phyloP scores from a whole-genome alignment of 2,113 vertebrate species.

The Rynchops niger region DNA sequence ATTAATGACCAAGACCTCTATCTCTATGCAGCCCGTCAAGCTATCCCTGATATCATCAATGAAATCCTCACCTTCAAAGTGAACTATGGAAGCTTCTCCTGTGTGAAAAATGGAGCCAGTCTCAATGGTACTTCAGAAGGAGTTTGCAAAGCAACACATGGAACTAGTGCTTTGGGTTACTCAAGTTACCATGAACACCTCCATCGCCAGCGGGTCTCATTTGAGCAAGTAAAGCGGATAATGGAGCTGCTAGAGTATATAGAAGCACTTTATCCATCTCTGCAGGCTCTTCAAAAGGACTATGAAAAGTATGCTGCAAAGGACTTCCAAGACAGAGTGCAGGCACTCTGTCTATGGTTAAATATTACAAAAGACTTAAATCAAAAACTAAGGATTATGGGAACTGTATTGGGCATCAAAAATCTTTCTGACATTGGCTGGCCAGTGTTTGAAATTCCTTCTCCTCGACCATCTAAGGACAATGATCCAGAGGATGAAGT shows the following conservation, averaged over 20 bases:
- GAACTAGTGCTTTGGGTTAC: constrained; percentile 72
- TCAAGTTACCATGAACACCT: constrained; percentile 87
- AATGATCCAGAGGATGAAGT: constrained; percentile 79
- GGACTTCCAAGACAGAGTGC: constrained; percentile 97
- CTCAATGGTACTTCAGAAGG: constrained; percentile 76
- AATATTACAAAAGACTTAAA: constrained; percentile 99
- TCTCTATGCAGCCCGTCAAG: constrained; percentile 95
- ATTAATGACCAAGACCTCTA: constrained; percentile 93
- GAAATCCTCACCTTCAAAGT: constrained; percentile 96
- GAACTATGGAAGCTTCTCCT: constrained; percentile 83
- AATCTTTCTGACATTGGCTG: constrained; percentile 94
- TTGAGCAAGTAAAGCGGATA: constrained; percentile 94
- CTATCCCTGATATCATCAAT: constrained; percentile 96
- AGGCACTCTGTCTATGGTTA: constrained; percentile 98
- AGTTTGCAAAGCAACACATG: constrained; percentile 63
- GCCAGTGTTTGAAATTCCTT: constrained; percentile 98
- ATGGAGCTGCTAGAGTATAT: constrained; percentile 96
- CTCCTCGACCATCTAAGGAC: constrained; percentile 86
- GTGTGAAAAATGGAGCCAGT: constrained; percentile 63
- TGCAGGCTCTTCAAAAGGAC: constrained; percentile 95
- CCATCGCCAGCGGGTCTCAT: constrained; percentile 89
- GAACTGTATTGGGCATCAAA: constrained; percentile 93
- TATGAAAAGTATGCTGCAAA: constrained; percentile 94
- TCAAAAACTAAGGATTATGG: constrained; percentile 97
- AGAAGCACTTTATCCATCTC: constrained; percentile 95